A percentile compares a stretch with the other conserved stretches of the same genome.
These are phyloP conservation scores for Podarcis raffonei DNA, from an alignment of 2,113 vertebrate species.

Conservation along the genomic window DNA sequence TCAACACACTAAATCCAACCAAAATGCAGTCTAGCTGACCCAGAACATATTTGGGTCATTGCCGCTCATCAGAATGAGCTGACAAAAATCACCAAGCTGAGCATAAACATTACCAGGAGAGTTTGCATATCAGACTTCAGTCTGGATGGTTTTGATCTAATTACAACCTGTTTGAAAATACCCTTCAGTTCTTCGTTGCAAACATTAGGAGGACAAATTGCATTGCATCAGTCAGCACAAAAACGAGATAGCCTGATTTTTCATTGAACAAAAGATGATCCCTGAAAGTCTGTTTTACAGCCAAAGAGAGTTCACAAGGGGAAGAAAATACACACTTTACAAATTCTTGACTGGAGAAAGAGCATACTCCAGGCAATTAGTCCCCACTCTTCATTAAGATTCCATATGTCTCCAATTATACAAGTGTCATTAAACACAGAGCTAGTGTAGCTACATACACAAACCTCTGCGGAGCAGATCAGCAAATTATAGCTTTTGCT, in stretches of 20 bases:
- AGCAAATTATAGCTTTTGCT: slow-evolving; percentile 21
- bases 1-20: background rate
- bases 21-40: background rate
- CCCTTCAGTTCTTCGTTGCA: rapidly evolving
- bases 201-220: background rate
- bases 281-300: background rate
- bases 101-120: background rate
- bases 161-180: background rate
- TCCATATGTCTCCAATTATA: slow-evolving; percentile 39
- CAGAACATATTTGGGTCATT: background rate
- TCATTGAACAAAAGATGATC: slow-evolving; percentile 14
- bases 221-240: background rate
- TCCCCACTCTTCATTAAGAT: slow-evolving; percentile 38
- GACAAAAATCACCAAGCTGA: background rate
- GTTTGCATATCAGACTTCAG: background rate
- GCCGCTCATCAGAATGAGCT: background rate
- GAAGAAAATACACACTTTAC: slow-evolving; percentile 8
- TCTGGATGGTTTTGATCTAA: background rate
- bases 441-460: slow-evolving; percentile 24
- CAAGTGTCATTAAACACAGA: slow-evolving; percentile 37
- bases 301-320: background rate
- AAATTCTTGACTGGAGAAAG: slow-evolving; percentile 31
- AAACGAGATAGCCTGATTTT: slow-evolving; percentile 1
- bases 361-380: slow-evolving; percentile 24
- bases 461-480: slow-evolving; percentile 13